These are phyloP conservation scores for Tragelaphus oryx DNA, from an alignment of 2,797 vertebrate species.

Conservation along the genomic window DNA sequence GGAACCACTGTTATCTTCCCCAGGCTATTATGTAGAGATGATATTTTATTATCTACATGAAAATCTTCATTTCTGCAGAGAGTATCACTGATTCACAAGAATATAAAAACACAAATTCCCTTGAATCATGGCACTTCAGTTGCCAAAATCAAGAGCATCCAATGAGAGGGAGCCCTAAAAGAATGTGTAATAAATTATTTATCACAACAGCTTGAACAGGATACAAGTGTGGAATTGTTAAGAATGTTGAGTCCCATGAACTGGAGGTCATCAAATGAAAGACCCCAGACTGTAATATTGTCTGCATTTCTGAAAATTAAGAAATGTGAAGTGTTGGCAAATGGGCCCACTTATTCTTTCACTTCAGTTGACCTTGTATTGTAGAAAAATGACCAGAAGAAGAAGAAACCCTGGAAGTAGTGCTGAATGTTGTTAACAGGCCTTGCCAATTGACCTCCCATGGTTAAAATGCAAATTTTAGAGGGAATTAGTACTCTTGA, in stretches of 20 bases:
- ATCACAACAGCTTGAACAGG: neutral
- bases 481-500: slow-evolving; percentile 62
- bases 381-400: neutral
- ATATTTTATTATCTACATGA: neutral
- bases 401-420: slow-evolving; percentile 39
- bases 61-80: neutral
- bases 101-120: neutral
- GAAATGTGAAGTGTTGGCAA: slow-evolving; percentile 19
- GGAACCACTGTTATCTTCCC: neutral
- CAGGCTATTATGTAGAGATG: neutral
- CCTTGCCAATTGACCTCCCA: slow-evolving; percentile 76
- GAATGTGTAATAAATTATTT: neutral
- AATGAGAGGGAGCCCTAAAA: neutral
- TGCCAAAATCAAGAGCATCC: slow-evolving; percentile 2
- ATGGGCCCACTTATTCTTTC: slow-evolving; percentile 15
- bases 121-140: slow-evolving; percentile 13
- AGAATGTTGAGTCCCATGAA: neutral
- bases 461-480: slow-evolving; percentile 69
- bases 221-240: neutral
- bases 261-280: slow-evolving; percentile 10
- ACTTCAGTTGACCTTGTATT: neutral
- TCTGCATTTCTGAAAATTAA: neutral
- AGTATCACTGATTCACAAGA: neutral
- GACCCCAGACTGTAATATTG: neutral
- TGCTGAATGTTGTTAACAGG: slow-evolving; percentile 59